Evolutionary conservation across 2,113 vertebrate genomes (phyloP).

Genomic region (Cygnus buccinator): DNA sequence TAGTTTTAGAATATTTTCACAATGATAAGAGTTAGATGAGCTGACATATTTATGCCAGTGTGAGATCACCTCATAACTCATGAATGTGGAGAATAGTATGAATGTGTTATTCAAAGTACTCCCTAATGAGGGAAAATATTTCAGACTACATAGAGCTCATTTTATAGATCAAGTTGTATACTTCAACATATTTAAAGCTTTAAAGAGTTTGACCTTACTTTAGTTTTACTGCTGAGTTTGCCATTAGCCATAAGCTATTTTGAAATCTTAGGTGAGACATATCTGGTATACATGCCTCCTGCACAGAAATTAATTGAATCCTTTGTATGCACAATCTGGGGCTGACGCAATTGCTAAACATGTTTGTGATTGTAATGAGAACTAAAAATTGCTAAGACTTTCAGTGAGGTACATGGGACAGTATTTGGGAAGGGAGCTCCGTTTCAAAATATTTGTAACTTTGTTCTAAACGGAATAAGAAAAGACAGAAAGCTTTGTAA

Average conservation of each 20-base stretch:
- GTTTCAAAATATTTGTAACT: slow-evolving; percentile 12
- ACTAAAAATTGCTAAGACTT: background rate
- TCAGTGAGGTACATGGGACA: slow-evolving; percentile 9
- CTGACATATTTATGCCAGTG: slow-evolving; percentile 70
- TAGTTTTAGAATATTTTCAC: slow-evolving; percentile 70
- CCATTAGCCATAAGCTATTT: slow-evolving; percentile 58
- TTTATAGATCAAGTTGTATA: slow-evolving; percentile 67
- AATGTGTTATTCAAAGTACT: slow-evolving; percentile 63
- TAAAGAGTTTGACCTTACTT: slow-evolving; percentile 67
- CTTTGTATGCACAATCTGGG: background rate
- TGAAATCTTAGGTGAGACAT: slow-evolving; percentile 50
- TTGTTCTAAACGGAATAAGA: background rate
- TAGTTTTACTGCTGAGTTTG: slow-evolving; percentile 58
- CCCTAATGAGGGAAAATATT: slow-evolving; percentile 67
- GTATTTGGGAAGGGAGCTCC: background rate
- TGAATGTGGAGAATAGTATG: slow-evolving; percentile 54
- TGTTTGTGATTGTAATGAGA: slow-evolving; percentile 11
- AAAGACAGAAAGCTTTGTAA: background rate
- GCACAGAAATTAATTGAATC: slow-evolving; percentile 57
- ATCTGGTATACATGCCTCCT: slow-evolving; percentile 54
- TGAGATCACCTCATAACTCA: slow-evolving; percentile 73
- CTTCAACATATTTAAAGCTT: slow-evolving; percentile 55
- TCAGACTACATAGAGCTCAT: slow-evolving; percentile 38
- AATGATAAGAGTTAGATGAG: slow-evolving; percentile 70
- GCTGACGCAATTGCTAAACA: slow-evolving; percentile 44